Conservation (phyloP, 35 echinoderm and acorn worm genomes). For the Nesometra sesokonis region DNA sequence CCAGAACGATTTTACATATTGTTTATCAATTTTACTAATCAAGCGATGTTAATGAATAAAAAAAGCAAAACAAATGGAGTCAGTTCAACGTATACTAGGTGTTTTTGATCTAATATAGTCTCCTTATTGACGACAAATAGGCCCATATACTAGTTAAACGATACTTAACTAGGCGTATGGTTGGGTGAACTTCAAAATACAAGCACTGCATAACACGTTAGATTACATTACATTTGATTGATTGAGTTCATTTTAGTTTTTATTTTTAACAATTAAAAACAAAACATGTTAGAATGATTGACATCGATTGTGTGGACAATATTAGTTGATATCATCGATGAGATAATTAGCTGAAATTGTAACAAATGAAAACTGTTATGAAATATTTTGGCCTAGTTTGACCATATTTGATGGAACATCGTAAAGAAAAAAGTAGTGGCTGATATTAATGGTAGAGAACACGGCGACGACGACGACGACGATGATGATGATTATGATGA, state of each 20-base stretch:
- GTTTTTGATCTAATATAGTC: neutral
- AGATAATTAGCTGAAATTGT: too few species aligned
- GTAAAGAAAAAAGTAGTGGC: too few species aligned
- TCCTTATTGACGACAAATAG: neutral
- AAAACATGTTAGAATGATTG: neutral
- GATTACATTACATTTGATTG: slow-evolving; percentile 1
- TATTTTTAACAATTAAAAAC: neutral
- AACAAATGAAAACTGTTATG: too few species aligned
- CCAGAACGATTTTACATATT: neutral
- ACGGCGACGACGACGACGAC: too few species aligned
- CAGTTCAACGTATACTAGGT: neutral
- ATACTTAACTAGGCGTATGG: neutral
- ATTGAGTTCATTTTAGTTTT: neutral
- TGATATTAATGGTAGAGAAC: too few species aligned
- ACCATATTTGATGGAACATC: too few species aligned
- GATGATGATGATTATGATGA: too few species aligned
- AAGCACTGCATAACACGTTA: neutral
- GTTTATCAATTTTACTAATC: neutral
- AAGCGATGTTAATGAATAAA: neutral
- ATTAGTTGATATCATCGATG: neutral
- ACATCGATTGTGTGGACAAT: neutral
- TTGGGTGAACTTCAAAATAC: neutral
- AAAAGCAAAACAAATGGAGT: neutral
- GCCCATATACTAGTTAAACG: neutral
- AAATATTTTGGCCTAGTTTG: too few species aligned